phyloP scores from a whole-genome alignment of 2,888 invertebrate genomes.

The Diplolepis rosae region DNA sequence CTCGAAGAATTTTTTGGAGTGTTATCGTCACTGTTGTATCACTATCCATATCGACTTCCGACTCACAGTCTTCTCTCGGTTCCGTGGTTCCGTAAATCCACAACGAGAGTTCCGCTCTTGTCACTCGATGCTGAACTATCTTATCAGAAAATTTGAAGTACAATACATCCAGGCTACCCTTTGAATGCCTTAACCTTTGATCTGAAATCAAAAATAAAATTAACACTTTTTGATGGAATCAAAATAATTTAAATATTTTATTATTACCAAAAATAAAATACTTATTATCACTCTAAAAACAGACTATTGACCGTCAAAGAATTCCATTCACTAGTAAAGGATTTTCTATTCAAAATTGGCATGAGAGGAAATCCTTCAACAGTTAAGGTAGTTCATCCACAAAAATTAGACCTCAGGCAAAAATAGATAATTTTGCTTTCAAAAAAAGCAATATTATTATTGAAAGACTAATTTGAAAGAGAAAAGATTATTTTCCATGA shows the following conservation, averaged over 20 bases:
- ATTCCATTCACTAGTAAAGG: no score
- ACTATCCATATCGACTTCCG: conserved; percentile 64
- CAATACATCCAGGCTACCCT: conserved; percentile 81
- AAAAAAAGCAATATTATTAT: no score
- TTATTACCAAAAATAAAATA: background rate
- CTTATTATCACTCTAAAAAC: no score
- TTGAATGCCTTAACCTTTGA: conserved; percentile 80
- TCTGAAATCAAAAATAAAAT: conserved; percentile 74
- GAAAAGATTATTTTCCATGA: no score
- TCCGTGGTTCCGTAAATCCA: conserved; percentile 76
- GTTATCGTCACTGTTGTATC: conserved; percentile 71
- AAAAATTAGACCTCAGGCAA: no score
- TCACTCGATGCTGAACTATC: conserved; percentile 81
- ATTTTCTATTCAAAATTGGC: no score
- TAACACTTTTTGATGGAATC: background rate
- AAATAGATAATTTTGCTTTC: no score
- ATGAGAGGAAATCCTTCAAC: no score
- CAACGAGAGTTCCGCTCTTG: conserved; percentile 82
- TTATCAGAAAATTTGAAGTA: conserved; percentile 84
- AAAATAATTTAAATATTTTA: background rate
- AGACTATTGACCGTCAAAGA: no score
- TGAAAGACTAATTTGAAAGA: no score
- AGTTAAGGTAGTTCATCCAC: no score
- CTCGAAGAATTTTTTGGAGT: conserved; percentile 76
- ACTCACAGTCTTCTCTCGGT: conserved; percentile 48